phyloP scores from a whole-genome alignment of 2,888 invertebrate genomes.

The Luffia ferchaultella region DNA sequence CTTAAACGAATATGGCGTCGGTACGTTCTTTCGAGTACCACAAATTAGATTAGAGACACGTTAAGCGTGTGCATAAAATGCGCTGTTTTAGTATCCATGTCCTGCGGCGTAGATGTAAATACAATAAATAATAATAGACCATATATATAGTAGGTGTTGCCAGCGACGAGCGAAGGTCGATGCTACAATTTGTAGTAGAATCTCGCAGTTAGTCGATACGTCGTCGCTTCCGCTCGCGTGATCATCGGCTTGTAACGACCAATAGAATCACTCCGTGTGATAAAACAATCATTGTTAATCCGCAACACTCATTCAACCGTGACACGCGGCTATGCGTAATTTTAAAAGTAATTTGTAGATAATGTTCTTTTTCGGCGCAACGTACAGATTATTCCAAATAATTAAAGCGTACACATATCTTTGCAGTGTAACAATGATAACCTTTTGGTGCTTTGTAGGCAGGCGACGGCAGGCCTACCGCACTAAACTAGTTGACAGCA shows the following conservation, averaged over 20 bases:
- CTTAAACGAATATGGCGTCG: background rate
- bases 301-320: background rate
- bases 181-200: constrained; percentile 19
- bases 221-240: constrained; percentile 15
- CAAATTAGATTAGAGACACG: constrained; percentile 1
- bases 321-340: background rate
- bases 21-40: background rate
- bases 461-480: too few species aligned
- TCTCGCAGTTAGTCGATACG: constrained; percentile 16
- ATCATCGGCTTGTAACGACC: constrained; percentile 5
- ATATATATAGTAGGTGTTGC: constrained; percentile 6
- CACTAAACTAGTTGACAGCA: background rate
- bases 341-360: background rate
- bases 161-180: constrained; percentile 17
- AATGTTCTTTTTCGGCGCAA: background rate
- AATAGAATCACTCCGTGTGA: background rate
- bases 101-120: background rate
- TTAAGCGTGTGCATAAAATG: constrained; percentile 6
- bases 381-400: background rate
- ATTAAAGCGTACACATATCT: background rate
- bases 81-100: background rate
- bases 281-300: background rate
- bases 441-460: background rate
- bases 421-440: background rate
- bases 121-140: constrained; percentile 1